Evolutionary conservation across 2,797 vertebrate genomes (phyloP).

Genomic region (Sebastes cheni): DNA sequence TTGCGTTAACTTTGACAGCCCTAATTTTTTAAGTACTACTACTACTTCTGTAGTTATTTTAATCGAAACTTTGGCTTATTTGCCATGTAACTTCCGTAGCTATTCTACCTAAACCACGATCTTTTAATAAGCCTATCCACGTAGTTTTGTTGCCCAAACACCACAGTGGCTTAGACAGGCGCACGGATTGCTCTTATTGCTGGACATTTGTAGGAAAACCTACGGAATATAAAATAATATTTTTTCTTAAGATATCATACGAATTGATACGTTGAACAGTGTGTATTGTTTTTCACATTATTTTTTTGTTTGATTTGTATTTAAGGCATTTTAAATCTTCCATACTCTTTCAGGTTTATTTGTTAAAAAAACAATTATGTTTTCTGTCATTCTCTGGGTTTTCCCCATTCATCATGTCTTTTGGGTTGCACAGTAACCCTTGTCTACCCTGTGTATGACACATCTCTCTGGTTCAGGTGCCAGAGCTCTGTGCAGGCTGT

Average conservation of each 20-base stretch:
- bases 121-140: accelerated
- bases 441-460: not conserved
- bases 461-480: constrained; percentile 30
- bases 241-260: not conserved
- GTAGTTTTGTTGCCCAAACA: not conserved
- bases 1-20: too few relatives aligned
- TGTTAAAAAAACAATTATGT: not conserved
- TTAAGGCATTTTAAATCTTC: not conserved
- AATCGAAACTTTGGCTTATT: accelerated
- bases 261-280: not conserved
- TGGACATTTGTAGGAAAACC: too few relatives aligned
- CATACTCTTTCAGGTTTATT: not conserved
- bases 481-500: constrained; percentile 28
- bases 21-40: too few relatives aligned
- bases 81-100: too few relatives aligned
- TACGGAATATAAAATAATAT: not conserved
- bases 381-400: not conserved
- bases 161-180: not conserved
- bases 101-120: not conserved
- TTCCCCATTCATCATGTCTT: not conserved
- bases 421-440: not conserved
- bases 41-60: too few relatives aligned
- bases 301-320: not conserved
- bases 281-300: not conserved
- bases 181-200: not conserved